Percentiles rank a stretch among this genome's conserved stretches.
Conservation (phyloP, 2,888 invertebrate species). For the Gisinianus flammeolus region DNA sequence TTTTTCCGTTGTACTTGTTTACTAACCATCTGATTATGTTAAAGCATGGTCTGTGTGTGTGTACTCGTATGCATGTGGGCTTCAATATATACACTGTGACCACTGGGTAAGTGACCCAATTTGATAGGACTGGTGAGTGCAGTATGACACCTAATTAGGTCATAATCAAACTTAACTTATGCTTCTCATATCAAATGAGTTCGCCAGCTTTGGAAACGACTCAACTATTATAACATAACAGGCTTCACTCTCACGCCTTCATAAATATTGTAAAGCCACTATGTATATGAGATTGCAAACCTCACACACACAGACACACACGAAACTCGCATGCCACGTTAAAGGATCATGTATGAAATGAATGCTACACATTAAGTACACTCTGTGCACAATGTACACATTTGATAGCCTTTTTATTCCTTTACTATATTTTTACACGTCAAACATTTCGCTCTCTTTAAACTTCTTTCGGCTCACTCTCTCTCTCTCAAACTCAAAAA, state of each 20-base stretch:
- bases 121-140: constrained; percentile 49
- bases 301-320: neutral
- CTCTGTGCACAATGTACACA: too few relatives aligned
- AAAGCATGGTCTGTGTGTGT: neutral
- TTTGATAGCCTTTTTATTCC: too few relatives aligned
- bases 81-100: neutral
- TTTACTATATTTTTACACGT: too few relatives aligned
- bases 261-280: constrained; percentile 4
- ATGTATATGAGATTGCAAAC: neutral
- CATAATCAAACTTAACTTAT: constrained; percentile 35
- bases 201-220: neutral
- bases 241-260: constrained; percentile 26
- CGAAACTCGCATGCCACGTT: too few relatives aligned
- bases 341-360: too few relatives aligned
- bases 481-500: too few relatives aligned
- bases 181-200: constrained; percentile 13
- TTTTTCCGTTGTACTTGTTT: constrained; percentile 5
- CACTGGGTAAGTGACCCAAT: constrained; percentile 50
- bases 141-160: constrained; percentile 45
- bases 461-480: neutral
- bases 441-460: too few relatives aligned
- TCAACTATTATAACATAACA: neutral
- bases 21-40: neutral
- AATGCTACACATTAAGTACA: too few relatives aligned
- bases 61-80: neutral